A percentile compares a stretch with the other conserved stretches of the same genome.
Conservation (phyloP, 1,140 invertebrate species). For the Latrodectus geometricus region DNA sequence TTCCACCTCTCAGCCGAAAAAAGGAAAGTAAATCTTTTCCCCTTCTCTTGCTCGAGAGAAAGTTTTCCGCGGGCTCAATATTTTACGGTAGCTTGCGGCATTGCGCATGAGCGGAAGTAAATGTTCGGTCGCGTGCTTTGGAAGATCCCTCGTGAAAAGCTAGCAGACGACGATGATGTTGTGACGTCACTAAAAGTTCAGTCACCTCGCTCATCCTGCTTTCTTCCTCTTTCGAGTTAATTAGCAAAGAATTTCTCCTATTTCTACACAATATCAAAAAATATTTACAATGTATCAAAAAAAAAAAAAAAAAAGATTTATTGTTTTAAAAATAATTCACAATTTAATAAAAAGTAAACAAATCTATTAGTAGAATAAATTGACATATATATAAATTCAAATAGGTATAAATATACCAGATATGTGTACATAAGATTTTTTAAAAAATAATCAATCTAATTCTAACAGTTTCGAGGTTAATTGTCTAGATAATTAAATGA, state of each 20-base stretch:
- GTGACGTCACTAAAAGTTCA: constrained; percentile 43
- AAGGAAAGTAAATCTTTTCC: neutral
- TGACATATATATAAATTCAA: too few relatives aligned
- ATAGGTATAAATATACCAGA: too few relatives aligned
- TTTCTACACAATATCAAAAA: neutral
- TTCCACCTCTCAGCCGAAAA: too few relatives aligned
- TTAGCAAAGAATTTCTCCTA: neutral
- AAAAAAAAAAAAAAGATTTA: too few relatives aligned
- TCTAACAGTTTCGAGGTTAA: too few relatives aligned
- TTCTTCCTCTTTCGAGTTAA: neutral
- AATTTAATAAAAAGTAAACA: neutral
- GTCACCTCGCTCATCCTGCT: constrained; percentile 3
- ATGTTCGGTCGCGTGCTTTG: constrained; percentile 34
- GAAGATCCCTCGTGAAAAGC: constrained; percentile 38
- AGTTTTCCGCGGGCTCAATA: constrained; percentile 22
- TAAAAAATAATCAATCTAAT: too few relatives aligned
- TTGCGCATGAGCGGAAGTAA: constrained; percentile 58
- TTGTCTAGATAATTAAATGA: too few relatives aligned
- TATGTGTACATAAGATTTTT: too few relatives aligned
- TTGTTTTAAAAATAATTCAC: neutral
- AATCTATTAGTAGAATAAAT: neutral
- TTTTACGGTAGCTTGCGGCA: neutral
- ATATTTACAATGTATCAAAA: too few relatives aligned
- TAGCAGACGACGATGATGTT: constrained; percentile 4
- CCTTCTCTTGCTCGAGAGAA: neutral